phyloP scores from a whole-genome alignment of 1,140 invertebrate species.

The Drosophila nigrodunni region DNA sequence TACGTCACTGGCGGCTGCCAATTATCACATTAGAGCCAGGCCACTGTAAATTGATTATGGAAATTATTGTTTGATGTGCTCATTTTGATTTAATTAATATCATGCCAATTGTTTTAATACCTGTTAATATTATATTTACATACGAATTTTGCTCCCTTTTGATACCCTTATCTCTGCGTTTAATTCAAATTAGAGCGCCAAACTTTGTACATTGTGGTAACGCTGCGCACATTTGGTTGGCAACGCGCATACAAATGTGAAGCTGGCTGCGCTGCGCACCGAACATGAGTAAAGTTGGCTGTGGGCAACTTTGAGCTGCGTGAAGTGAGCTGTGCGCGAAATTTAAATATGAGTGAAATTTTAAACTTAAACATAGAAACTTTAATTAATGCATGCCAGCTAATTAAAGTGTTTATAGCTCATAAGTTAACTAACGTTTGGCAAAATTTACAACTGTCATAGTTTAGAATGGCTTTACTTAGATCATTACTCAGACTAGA shows the following conservation, averaged over 20 bases:
- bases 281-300: not conserved
- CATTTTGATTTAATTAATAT: conserved; percentile 43
- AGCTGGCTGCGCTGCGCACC: not conserved
- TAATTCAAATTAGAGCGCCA: not conserved
- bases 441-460: too few species aligned
- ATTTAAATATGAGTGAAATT: conserved; percentile 23
- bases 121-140: conserved; percentile 19
- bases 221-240: conserved; percentile 2
- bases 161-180: not conserved
- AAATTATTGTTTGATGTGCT: conserved; percentile 33
- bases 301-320: not conserved
- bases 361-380: not conserved
- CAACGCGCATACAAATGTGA: not conserved
- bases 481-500: too few species aligned
- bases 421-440: too few species aligned
- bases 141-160: not conserved
- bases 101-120: conserved; percentile 4
- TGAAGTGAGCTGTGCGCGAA: not conserved
- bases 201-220: conserved; percentile 1
- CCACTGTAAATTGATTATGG: conserved; percentile 27
- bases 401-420: too few species aligned
- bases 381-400: conserved; percentile 8
- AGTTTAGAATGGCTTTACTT: too few species aligned
- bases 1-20: conserved; percentile 27
- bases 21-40: conserved; percentile 39